Evolutionary conservation across 2,797 vertebrate species (phyloP).

Genomic region (Phrynocephalus guinanensis): DNA sequence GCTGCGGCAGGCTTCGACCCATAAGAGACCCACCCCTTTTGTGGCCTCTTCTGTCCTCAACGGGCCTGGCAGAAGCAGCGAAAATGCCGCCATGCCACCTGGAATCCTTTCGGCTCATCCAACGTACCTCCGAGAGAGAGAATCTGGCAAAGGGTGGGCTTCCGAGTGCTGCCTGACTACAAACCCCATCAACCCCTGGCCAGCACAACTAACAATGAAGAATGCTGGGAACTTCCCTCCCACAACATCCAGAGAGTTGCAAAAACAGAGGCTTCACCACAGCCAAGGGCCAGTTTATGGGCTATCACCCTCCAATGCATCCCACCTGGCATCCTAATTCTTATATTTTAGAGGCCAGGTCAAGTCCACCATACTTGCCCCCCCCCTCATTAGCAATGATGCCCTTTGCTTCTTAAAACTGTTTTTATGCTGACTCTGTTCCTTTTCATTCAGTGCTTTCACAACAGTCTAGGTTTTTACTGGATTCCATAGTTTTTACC

Average conservation of each 20-base stretch:
- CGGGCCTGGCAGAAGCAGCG: neutral
- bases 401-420: neutral
- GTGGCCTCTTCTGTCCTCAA: too few relatives aligned
- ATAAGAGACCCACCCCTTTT: neutral
- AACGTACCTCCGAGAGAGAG: neutral
- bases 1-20: neutral
- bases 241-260: too few relatives aligned
- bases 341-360: neutral
- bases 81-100: neutral
- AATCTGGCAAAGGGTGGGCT: neutral
- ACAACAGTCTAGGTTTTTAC: neutral
- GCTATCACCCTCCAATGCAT: neutral
- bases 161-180: too few relatives aligned
- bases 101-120: neutral
- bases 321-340: neutral
- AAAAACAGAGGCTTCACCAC: neutral
- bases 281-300: neutral
- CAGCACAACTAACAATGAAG: too few relatives aligned
- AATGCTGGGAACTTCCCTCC: too few relatives aligned
- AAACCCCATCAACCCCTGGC: too few relatives aligned
- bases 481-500: neutral
- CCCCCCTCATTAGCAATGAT: neutral
- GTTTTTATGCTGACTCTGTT: neutral
- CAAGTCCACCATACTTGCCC: fast-evolving
- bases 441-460: neutral